Percentiles rank a stretch among this genome's conserved stretches.
phyloP scores from a whole-genome alignment of 1,140 invertebrate genomes.

The Drosophila azteca region DNA sequence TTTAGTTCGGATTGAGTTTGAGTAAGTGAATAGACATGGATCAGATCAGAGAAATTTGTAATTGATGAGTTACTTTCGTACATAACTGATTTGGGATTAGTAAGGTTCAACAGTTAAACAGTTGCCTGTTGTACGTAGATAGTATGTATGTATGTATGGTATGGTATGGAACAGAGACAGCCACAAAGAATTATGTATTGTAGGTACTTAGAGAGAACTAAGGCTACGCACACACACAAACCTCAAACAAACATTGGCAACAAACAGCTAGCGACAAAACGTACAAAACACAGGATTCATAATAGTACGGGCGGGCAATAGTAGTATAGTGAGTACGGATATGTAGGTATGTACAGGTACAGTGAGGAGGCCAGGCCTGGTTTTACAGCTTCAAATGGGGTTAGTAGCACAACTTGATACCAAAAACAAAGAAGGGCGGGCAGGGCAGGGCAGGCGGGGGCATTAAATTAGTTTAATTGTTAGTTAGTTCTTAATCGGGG shows the following conservation, averaged over 20 bases:
- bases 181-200: neutral
- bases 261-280: slow-evolving; percentile 46
- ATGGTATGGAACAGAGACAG: slow-evolving; percentile 27
- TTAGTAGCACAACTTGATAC: slow-evolving; percentile 58
- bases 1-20: slow-evolving; percentile 79
- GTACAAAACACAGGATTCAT: slow-evolving; percentile 40
- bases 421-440: slow-evolving; percentile 28
- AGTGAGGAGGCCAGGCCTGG: neutral
- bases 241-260: slow-evolving; percentile 37
- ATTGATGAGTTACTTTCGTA: slow-evolving; percentile 67
- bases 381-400: slow-evolving; percentile 41
- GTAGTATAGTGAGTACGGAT: neutral
- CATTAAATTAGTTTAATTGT: slow-evolving; percentile 56
- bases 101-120: slow-evolving; percentile 8
- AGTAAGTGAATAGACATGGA: slow-evolving; percentile 80
- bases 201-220: slow-evolving; percentile 7
- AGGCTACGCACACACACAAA: slow-evolving; percentile 39
- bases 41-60: slow-evolving; percentile 69
- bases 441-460: slow-evolving; percentile 30
- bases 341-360: slow-evolving; percentile 33
- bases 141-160: no score
- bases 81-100: no score
- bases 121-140: slow-evolving; percentile 23
- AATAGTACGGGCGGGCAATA: slow-evolving; percentile 15
- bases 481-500: slow-evolving; percentile 33